Evolutionary conservation across 1,140 invertebrate species (phyloP), one percentile per base, ranked within the genome.

Genomic region (Drosophila prosaltans): DNA sequence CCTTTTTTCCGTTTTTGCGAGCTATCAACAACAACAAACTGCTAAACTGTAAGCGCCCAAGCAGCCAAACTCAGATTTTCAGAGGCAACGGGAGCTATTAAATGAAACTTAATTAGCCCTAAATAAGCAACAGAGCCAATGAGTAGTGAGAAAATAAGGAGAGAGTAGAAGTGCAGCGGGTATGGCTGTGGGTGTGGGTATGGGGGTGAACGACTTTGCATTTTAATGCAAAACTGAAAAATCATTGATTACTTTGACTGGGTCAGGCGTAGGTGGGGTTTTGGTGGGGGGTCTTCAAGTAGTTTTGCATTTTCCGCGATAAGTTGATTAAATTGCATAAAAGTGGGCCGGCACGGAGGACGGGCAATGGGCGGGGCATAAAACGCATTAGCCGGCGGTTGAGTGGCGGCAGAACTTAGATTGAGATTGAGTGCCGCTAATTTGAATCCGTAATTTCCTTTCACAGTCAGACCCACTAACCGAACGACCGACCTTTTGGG

Each of bases 271-370:
- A 1, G 6, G 32, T 36, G 32, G 32, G 32, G 16, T 16, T 16
- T 16, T 7, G 32, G 32, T 9, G 26, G 7, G 8, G 11, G 2
- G 45, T 10, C 45, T 2, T n/a, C 9, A 58, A 63, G 51, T 70
- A 10, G 43, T 76, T 81, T 64, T 76, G 72, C 69, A 77, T 81
- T 86, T 79, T 75, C 69, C 61, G 68, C 80, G 80, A 73, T 83
- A 83, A 88, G 84, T 88, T 88, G 84, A 89, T 89, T 89, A 89
- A 89, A 89, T 89, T 89, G 78, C 80, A 89, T 78, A 78, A 75
- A 79, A 80, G 77, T 80, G 84, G 74, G 79, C 55, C 69, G 55
- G 57, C 8, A 61, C 57, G 45, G 72, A 51, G 30, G 26, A 54
- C 24, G 10, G 28, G 21, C 24, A 5, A 40, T 36, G 55, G 58